Percentiles rank a stretch among this genome's conserved stretches.
These are phyloP conservation scores for Thereva unica DNA, from an alignment of 2,888 invertebrate species.

Conservation along the genomic window DNA sequence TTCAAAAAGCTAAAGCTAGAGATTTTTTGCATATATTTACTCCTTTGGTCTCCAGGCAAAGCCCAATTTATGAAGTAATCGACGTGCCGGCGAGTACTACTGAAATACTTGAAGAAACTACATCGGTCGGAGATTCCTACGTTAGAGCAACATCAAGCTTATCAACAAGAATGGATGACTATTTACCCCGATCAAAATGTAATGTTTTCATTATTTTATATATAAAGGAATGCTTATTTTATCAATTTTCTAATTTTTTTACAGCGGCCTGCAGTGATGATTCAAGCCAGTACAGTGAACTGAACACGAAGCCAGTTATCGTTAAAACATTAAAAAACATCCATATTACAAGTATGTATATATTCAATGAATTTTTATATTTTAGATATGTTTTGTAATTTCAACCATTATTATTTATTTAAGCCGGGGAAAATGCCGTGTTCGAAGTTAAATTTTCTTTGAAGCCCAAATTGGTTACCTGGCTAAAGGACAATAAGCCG, in stretches of 20 bases:
- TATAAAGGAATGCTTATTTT: too few species aligned
- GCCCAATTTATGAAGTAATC: slow-evolving; percentile 56
- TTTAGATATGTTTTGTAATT: background rate
- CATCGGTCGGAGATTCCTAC: slow-evolving; percentile 49
- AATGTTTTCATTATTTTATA: too few species aligned
- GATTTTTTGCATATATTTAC: slow-evolving; percentile 58
- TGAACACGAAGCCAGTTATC: slow-evolving; percentile 70
- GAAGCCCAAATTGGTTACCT: slow-evolving; percentile 70
- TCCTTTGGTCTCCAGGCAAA: slow-evolving; percentile 53
- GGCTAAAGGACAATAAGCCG: slow-evolving; percentile 87
- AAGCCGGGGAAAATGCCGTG: slow-evolving; percentile 80
- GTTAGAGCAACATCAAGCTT: too few species aligned
- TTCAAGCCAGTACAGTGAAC: slow-evolving; percentile 34
- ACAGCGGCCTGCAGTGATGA: too few species aligned
- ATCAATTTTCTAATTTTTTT: too few species aligned
- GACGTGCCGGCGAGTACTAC: slow-evolving; percentile 49
- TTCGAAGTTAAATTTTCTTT: slow-evolving; percentile 78
- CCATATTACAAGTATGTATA: slow-evolving; percentile 72
- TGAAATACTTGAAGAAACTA: slow-evolving; percentile 49
- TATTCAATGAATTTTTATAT: background rate
- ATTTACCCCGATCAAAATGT: slow-evolving; percentile 36
- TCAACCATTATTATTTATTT: slow-evolving; percentile 13
- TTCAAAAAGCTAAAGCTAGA: slow-evolving; percentile 57
- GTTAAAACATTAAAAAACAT: slow-evolving; percentile 75
- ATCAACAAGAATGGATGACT: slow-evolving; percentile 51